Conservation (phyloP, 2,797 vertebrate genomes). For the Coendou prehensilis region DNA sequence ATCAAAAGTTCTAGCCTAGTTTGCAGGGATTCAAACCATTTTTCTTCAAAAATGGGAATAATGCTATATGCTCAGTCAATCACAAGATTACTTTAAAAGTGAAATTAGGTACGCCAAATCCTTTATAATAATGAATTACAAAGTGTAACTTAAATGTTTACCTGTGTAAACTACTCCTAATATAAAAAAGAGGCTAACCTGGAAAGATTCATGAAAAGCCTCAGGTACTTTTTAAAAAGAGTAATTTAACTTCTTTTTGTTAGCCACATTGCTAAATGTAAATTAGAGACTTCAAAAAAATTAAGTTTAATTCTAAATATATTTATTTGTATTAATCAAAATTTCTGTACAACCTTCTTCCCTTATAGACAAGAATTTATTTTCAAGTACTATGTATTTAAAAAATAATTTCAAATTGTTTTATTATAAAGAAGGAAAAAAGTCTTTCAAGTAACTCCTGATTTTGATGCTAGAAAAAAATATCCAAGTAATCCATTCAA, state of each 20-base stretch:
- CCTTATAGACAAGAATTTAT: slow-evolving; percentile 45
- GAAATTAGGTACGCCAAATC: slow-evolving; percentile 25
- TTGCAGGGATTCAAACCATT: background rate
- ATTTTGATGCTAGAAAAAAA: slow-evolving; percentile 62
- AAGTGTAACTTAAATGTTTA: slow-evolving; percentile 36
- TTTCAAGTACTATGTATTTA: slow-evolving; percentile 32
- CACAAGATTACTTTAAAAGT: slow-evolving; percentile 48
- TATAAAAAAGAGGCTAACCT: slow-evolving; percentile 19
- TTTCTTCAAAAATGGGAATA: background rate
- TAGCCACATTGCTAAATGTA: slow-evolving; percentile 1
- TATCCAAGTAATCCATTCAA: slow-evolving; percentile 35
- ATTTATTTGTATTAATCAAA: slow-evolving; percentile 21
- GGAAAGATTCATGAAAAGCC: slow-evolving; percentile 2
- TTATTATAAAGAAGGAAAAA: background rate
- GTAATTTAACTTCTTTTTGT: slow-evolving; percentile 36
- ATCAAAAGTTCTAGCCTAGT: background rate
- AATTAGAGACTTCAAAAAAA: background rate
- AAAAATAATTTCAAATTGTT: slow-evolving; percentile 29
- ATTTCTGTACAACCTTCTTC: background rate
- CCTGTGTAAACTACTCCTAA: background rate
- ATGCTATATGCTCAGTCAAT: background rate
- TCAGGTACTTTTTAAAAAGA: background rate
- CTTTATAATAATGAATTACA: slow-evolving; percentile 53
- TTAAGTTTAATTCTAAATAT: slow-evolving; percentile 57
- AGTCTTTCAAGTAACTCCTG: slow-evolving; percentile 21